A percentile compares a stretch with the other conserved stretches of the same genome.
Evolutionary conservation across 2,113 vertebrate species (phyloP).

Genomic region (Pimephales promelas): DNA sequence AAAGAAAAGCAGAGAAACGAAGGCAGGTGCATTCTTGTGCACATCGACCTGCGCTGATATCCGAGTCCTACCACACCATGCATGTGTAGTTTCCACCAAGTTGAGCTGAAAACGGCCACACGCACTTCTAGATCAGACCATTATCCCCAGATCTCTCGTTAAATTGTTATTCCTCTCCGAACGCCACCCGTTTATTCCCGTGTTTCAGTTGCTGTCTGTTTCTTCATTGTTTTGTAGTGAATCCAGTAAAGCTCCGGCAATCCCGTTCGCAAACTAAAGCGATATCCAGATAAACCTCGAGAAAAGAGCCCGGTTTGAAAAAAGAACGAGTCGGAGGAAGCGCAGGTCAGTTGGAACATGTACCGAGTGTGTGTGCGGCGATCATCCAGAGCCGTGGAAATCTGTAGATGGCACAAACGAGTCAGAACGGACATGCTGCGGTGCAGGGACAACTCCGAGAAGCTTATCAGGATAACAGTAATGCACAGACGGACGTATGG

Average conservation of each 20-base stretch:
- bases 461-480: background rate
- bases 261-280: constrained; percentile 21
- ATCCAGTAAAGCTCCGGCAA: constrained; percentile 1
- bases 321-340: background rate
- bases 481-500: constrained; percentile 5
- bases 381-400: constrained; percentile 25
- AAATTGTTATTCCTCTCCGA: constrained; percentile 29
- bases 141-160: constrained; percentile 7
- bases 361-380: background rate
- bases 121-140: background rate
- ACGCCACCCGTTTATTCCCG: constrained; percentile 13
- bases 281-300: background rate
- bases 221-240: background rate
- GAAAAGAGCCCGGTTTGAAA: background rate
- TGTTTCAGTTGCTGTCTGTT: background rate
- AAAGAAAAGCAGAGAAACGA: constrained; percentile 11
- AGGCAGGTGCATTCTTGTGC: background rate
- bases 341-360: background rate
- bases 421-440: constrained; percentile 25
- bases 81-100: constrained; percentile 46
- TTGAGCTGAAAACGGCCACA: constrained; percentile 25
- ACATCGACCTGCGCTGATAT: background rate
- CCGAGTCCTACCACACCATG: background rate
- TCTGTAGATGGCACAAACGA: constrained; percentile 62
- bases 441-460: constrained; percentile 13